These are phyloP conservation scores for Tiliacea citrago DNA, from an alignment of 2,888 invertebrate genomes.

Conservation along the genomic window DNA sequence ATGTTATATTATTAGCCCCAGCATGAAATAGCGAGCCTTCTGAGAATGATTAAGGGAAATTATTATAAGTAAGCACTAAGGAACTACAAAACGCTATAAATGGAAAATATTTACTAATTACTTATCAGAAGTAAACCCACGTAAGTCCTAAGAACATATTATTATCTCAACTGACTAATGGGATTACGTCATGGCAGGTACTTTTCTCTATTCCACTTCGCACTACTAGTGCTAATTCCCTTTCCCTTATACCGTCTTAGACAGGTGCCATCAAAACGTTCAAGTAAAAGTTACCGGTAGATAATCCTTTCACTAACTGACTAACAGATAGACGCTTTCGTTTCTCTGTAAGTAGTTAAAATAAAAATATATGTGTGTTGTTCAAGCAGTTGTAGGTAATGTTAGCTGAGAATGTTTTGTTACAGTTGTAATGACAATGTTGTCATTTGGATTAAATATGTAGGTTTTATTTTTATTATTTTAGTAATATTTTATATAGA, in stretches of 20 bases:
- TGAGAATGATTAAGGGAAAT: constrained; percentile 7
- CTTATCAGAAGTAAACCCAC: constrained; percentile 27
- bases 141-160: constrained; percentile 21
- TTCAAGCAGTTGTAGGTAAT: constrained; percentile 6
- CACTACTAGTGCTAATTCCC: constrained; percentile 65
- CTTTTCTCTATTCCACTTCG: constrained; percentile 63
- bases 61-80: background rate
- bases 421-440: too few species aligned
- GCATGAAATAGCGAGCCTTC: background rate
- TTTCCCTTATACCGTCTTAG: constrained; percentile 71
- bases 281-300: constrained; percentile 46
- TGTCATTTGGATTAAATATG: too few species aligned
- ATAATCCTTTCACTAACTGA: constrained; percentile 61
- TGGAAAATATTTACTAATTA: constrained; percentile 30
- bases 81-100: constrained; percentile 5
- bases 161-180: constrained; percentile 21
- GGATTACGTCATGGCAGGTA: constrained; percentile 36
- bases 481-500: too few species aligned
- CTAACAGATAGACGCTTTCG: constrained; percentile 53
- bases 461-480: too few species aligned
- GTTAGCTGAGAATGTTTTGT: too few species aligned
- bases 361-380: constrained; percentile 48
- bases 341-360: constrained; percentile 37
- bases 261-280: constrained; percentile 45
- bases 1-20: background rate